These are phyloP conservation scores for Nipponia nippon DNA, from an alignment of 2,113 vertebrate species.

Conservation along the genomic window DNA sequence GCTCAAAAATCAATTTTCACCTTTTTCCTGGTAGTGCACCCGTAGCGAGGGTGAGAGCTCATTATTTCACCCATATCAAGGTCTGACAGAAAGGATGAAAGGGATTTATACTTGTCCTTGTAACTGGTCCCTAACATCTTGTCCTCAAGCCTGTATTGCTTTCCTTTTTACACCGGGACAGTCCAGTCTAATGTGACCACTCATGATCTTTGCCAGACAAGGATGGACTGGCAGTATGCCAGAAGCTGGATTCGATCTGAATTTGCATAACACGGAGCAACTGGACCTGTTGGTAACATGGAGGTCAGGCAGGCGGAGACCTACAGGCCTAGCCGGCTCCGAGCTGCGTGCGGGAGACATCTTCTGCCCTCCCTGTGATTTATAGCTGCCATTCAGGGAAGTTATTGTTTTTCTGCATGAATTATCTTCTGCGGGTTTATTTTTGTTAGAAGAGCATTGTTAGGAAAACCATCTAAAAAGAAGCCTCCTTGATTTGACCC, in stretches of 20 bases:
- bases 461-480: background rate
- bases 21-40: background rate
- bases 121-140: background rate
- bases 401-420: background rate
- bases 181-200: background rate
- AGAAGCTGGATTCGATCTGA: background rate
- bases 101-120: background rate
- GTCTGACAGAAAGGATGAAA: background rate
- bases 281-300: background rate
- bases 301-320: background rate
- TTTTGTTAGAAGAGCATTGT: background rate
- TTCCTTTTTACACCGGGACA: background rate
- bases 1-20: background rate
- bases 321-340: background rate
- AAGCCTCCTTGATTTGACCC: background rate
- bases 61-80: background rate
- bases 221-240: background rate
- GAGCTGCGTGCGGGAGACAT: background rate
- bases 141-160: background rate
- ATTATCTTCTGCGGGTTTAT: background rate
- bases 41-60: background rate
- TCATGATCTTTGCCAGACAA: background rate
- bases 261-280: rapidly evolving
- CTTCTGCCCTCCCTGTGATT: background rate
- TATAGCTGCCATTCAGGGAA: background rate